A percentile compares a stretch with the other conserved stretches of the same genome.
Evolutionary conservation across 1,140 invertebrate species (phyloP).

Genomic region (Rhyacophila brunnea): DNA sequence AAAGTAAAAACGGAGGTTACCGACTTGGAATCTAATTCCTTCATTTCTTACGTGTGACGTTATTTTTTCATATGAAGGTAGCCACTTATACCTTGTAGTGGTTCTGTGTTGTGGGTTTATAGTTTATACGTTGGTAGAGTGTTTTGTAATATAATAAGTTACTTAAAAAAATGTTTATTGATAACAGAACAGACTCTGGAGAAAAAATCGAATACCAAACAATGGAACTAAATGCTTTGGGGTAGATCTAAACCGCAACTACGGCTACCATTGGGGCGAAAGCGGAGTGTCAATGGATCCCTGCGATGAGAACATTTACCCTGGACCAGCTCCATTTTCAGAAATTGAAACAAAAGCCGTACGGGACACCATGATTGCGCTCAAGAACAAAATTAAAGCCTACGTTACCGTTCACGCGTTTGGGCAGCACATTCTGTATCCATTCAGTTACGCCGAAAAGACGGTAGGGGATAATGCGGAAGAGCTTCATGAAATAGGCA

Average conservation of each 20-base stretch:
- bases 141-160: too few species aligned
- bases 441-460: conserved; percentile 53
- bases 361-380: conserved; percentile 54
- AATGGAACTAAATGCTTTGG: conserved; percentile 53
- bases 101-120: too few species aligned
- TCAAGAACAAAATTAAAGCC: conserved; percentile 56
- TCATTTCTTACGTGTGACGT: too few species aligned
- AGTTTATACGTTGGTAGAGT: too few species aligned
- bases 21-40: too few species aligned
- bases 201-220: conserved; percentile 55
- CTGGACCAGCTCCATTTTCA: conserved; percentile 69
- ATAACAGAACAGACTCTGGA: conserved; percentile 58
- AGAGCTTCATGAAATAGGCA: too few species aligned
- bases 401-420: conserved; percentile 74
- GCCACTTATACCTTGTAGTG: too few species aligned
- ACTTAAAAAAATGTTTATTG: too few species aligned
- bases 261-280: conserved; percentile 64
- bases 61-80: too few species aligned
- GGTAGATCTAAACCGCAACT: conserved; percentile 67
- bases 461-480: too few species aligned
- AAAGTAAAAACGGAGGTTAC: too few species aligned
- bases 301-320: conserved; percentile 68
- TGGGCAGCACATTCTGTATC: conserved; percentile 59
- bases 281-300: conserved; percentile 62
- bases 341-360: conserved; percentile 70